These are phyloP conservation scores for Punctoribates punctum DNA, from an alignment of 2,888 invertebrate genomes.

Conservation along the genomic window DNA sequence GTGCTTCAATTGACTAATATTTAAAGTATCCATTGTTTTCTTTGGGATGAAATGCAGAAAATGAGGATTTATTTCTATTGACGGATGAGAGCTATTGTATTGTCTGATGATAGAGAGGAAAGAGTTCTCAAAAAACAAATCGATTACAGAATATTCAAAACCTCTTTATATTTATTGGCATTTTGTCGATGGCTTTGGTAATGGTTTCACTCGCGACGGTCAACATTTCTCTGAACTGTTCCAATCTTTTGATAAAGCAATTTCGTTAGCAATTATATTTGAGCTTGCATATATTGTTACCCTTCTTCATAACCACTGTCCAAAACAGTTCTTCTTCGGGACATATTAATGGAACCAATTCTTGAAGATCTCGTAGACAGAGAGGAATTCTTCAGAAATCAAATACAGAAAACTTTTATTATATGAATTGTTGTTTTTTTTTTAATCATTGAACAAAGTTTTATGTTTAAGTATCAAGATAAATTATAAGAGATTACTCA, in stretches of 20 bases:
- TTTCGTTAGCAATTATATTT: too few relatives aligned
- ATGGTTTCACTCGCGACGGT: conserved; percentile 66
- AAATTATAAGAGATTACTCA: not conserved
- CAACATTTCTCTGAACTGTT: conserved; percentile 50
- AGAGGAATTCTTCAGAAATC: conserved; percentile 3
- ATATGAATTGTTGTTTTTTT: not conserved
- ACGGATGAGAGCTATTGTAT: conserved; percentile 35
- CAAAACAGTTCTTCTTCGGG: conserved; percentile 14
- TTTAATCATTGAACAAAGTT: not conserved
- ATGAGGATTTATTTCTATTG: conserved; percentile 39
- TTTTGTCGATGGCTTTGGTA: conserved; percentile 72
- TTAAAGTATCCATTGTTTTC: not conserved
- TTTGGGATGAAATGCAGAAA: conserved; percentile 36
- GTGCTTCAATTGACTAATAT: conserved; percentile 28
- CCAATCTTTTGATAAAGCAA: conserved; percentile 41
- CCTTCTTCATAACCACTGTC: not conserved
- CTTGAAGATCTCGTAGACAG: conserved; percentile 20
- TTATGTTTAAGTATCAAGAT: too few relatives aligned
- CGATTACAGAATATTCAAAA: not conserved
- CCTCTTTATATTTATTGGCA: conserved; percentile 73
- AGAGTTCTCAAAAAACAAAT: not conserved
- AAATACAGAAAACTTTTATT: not conserved
- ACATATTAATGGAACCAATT: not conserved
- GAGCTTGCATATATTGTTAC: too few relatives aligned
- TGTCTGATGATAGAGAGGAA: conserved; percentile 8